Evolutionary conservation across 2,888 invertebrate genomes (phyloP).

Genomic region (Harmothoe impar): DNA sequence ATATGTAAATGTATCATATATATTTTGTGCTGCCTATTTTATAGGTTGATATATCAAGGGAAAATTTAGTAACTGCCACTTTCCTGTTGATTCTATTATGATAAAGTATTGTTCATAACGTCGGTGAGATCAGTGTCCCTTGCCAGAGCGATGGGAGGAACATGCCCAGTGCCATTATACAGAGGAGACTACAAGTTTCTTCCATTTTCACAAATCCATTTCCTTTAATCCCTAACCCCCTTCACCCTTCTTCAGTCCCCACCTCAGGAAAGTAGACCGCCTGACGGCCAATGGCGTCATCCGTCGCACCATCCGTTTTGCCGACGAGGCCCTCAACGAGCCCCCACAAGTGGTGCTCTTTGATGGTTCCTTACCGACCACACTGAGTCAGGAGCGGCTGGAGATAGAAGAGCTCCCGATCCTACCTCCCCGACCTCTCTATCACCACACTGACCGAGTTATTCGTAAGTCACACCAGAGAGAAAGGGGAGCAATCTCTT

Average conservation of each 20-base stretch:
- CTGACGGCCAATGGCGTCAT: conserved; percentile 9
- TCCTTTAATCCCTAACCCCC: not conserved
- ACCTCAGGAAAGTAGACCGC: conserved; percentile 7
- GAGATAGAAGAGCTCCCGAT: not conserved
- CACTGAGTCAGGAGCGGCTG: conserved; percentile 31
- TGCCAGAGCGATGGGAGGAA: too few relatives aligned
- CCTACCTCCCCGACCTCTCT: conserved; percentile 10
- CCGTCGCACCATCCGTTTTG: conserved; percentile 34
- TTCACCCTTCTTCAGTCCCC: conserved; percentile 8
- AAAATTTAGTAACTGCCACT: too few relatives aligned
- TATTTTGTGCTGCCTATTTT: too few relatives aligned
- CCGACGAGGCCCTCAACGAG: conserved; percentile 18
- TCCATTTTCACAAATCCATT: too few relatives aligned
- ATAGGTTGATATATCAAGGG: too few relatives aligned
- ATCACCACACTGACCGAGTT: not conserved
- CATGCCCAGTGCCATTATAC: too few relatives aligned
- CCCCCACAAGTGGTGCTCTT: conserved; percentile 29
- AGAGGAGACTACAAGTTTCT: too few relatives aligned
- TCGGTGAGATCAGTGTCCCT: too few relatives aligned
- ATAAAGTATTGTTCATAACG: too few relatives aligned
- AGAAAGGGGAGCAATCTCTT: too few relatives aligned
- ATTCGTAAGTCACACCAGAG: conserved; percentile 33
- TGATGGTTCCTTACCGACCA: not conserved
- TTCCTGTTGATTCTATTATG: too few relatives aligned
- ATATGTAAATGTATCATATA: too few relatives aligned